These are phyloP conservation scores for Leptinotarsa texana DNA, from an alignment of 1,140 invertebrate genomes.

Conservation along the genomic window DNA sequence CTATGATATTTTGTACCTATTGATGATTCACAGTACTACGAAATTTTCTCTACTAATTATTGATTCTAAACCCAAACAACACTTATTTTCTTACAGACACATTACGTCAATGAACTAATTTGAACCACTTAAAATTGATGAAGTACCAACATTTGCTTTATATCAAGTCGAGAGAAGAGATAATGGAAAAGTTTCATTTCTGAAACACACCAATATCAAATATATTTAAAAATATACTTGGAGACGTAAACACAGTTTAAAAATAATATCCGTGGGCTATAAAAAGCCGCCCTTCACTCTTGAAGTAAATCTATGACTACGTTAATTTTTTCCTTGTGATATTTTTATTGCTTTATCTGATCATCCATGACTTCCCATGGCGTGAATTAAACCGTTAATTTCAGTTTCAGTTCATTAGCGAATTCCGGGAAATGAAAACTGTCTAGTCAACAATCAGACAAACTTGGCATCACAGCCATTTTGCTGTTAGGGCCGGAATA, in stretches of 20 bases:
- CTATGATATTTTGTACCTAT: too few species aligned
- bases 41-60: too few species aligned
- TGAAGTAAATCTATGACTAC: not conserved
- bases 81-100: too few species aligned
- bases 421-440: not conserved
- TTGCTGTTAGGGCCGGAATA: too few species aligned
- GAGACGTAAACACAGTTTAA: constrained; percentile 1
- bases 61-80: too few species aligned
- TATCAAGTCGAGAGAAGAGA: not conserved
- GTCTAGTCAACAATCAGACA: not conserved
- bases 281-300: constrained; percentile 1
- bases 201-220: not conserved
- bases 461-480: not conserved
- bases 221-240: not conserved
- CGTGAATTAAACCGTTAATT: not conserved
- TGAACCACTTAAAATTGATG: too few species aligned
- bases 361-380: constrained; percentile 5
- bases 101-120: too few species aligned
- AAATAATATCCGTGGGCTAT: not conserved
- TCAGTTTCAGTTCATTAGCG: constrained; percentile 1
- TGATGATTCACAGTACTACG: too few species aligned
- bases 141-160: not conserved
- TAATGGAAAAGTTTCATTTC: not conserved
- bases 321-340: constrained; percentile 3
- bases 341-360: not conserved